phyloP scores from a whole-genome alignment of 2,888 invertebrate genomes.

The Melolontha melolontha region DNA sequence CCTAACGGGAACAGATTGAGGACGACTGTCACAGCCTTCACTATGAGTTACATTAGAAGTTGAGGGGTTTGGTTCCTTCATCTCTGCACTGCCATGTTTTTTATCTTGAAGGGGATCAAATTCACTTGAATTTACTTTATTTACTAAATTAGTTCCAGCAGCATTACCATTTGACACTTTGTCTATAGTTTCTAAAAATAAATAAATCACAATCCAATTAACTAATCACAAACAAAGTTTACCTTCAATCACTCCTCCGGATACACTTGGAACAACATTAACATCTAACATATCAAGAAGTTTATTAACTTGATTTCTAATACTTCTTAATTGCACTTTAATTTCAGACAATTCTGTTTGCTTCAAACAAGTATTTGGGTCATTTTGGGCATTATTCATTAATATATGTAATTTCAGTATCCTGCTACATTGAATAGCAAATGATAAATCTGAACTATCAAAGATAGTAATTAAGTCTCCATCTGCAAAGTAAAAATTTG shows the following conservation, averaged over 20 bases:
- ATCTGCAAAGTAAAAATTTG: constrained; percentile 66
- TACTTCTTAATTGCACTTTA: constrained; percentile 63
- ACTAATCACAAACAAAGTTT: constrained; percentile 6
- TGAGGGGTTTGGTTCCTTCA: constrained; percentile 54
- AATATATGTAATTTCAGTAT: constrained; percentile 75
- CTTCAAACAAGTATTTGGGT: constrained; percentile 46
- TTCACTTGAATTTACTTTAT: constrained; percentile 68
- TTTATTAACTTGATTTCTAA: constrained; percentile 72
- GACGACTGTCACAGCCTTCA: constrained; percentile 51
- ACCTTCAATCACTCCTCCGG: constrained; percentile 40
- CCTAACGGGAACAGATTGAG: constrained; percentile 57
- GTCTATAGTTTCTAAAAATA: constrained; percentile 33
- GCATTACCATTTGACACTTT: constrained; percentile 29
- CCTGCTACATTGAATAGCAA: constrained; percentile 76
- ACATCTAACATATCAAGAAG: constrained; percentile 70
- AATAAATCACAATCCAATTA: constrained; percentile 7
- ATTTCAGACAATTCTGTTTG: constrained; percentile 66
- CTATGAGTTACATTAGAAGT: constrained; percentile 56
- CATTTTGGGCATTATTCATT: constrained; percentile 61
- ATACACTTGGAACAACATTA: constrained; percentile 32
- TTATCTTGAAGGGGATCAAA: constrained; percentile 71
- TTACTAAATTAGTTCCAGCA: constrained; percentile 49
- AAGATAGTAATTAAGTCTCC: constrained; percentile 78
- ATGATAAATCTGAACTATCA: constrained; percentile 77
- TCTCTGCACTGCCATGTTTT: constrained; percentile 43